Conservation (phyloP, 2,888 invertebrate species). For the Oligia strigilis region DNA sequence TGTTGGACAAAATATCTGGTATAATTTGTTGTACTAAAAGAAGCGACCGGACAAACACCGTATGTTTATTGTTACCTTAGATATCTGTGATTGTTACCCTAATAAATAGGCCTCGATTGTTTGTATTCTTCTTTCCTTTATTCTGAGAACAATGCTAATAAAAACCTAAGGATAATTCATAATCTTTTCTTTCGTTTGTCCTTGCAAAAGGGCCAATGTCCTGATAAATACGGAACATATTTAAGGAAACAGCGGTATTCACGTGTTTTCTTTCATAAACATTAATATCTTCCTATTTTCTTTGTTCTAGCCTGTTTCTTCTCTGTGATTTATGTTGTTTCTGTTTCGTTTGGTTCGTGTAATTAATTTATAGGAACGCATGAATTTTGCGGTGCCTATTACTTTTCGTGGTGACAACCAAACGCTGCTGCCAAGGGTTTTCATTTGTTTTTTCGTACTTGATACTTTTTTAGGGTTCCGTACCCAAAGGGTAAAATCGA, state of each 20-base stretch:
- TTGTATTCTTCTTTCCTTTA: neutral
- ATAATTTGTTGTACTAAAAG: neutral
- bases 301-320: constrained; percentile 35
- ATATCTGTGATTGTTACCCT: neutral
- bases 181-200: neutral
- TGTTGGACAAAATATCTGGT: neutral
- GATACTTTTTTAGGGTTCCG: too few species aligned
- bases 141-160: neutral
- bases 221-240: neutral
- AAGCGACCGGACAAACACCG: neutral
- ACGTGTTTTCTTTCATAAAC: constrained; percentile 22
- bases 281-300: constrained; percentile 46
- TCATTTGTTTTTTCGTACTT: neutral
- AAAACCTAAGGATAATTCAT: neutral
- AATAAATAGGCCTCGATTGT: neutral
- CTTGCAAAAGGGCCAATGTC: neutral
- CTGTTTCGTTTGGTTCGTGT: constrained; percentile 25
- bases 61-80: neutral
- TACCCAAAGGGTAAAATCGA: too few species aligned
- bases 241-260: constrained; percentile 5
- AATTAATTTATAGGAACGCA: constrained; percentile 44
- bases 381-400: constrained; percentile 6
- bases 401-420: neutral
- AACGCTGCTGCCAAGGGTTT: neutral
- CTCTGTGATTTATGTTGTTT: constrained; percentile 32